Evolutionary conservation across 1,140 invertebrate species (phyloP), one percentile per base, ranked within the genome.

Genomic region (Laupala kohalensis): DNA sequence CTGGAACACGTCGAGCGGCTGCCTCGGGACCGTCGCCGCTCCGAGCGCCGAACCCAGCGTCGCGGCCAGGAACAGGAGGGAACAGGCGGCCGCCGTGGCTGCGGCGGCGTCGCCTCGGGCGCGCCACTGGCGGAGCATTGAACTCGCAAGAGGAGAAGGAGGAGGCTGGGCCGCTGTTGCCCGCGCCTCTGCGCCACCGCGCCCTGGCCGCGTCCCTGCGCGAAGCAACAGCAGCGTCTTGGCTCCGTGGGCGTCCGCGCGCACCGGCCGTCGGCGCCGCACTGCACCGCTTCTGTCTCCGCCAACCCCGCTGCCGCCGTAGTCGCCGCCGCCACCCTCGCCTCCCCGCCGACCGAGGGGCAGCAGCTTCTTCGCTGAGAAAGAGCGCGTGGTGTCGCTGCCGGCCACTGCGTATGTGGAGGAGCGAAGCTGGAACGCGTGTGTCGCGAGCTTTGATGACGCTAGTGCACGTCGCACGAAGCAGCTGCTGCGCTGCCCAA

Each of bases 1-100:
- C 69, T 70, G 69, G 69, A 70, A 70, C 23, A 64, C 69, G n/a
- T 30, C 69, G 3, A 70, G 37, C 24, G 69, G 69, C 23, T 62
- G 29, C 5, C 69, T 12, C 1, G 64, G 26, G n/a, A n/a, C n/a
- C n/a, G n/a, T n/a, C 12, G 2, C 23, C 23, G 69, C 19, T 3
- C 30, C 53, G n/a, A 4, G 15, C 24, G 53, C 69, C 5, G 25
- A 4, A 24, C 69, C 19, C 9, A 63, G 19, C 9, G 24, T 24
- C 19, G 25, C 25, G 6, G 37, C 37, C 37, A 53, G 37, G 9
- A 53, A 19, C 9, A 53, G 37, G 9, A 19, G 9, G 12, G 2
- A 6, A 9, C 9, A 9, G 9, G 19, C 37, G 9, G 37, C 19
- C 9, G 37, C 37, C 37, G 37, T 4, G 9, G 37, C 1, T 19